phyloP scores from a whole-genome alignment of 2,888 invertebrate species.

The Acleris cristana region DNA sequence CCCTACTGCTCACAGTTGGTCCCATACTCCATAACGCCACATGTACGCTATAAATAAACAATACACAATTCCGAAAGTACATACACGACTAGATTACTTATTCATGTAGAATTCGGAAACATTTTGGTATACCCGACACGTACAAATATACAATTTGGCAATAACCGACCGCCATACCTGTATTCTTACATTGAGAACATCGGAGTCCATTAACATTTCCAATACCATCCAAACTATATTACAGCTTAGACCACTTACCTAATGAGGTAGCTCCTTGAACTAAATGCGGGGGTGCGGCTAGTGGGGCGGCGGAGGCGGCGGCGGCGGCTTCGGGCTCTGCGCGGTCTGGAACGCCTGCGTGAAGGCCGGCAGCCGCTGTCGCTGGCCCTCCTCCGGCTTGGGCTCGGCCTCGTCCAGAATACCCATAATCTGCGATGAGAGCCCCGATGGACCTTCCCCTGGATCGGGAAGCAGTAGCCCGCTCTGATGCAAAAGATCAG shows the following conservation, averaged over 20 bases:
- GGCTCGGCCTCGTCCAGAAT: conserved; percentile 63
- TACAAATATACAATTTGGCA: conserved; percentile 80
- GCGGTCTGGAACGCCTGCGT: conserved; percentile 79
- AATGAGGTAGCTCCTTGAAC: conserved; percentile 79
- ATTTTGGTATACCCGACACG: conserved; percentile 79
- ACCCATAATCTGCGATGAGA: conserved; percentile 70
- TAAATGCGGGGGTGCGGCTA: conserved; percentile 72
- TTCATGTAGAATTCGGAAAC: conserved; percentile 84
- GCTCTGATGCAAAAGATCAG: conserved; percentile 49
- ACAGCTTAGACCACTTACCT: conserved; percentile 79
- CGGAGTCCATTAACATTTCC: conserved; percentile 59
- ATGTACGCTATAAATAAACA: conserved; percentile 78
- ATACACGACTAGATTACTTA: conserved; percentile 83
- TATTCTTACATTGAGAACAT: conserved; percentile 54
- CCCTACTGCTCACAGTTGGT: conserved; percentile 74
- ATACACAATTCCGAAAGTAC: conserved; percentile 82
- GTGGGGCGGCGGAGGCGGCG: conserved; percentile 74
- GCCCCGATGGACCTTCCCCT: conserved; percentile 74
- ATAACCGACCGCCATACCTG: conserved; percentile 57
- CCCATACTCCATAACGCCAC: conserved; percentile 75
- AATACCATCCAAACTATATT: conserved; percentile 69
- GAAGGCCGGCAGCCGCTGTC: conserved; percentile 75
- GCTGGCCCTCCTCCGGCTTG: conserved; percentile 62
- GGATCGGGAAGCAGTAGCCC: conserved; percentile 65
- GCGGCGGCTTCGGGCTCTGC: conserved; percentile 73